Percentiles rank a stretch among this genome's conserved stretches.
Conservation (phyloP, 2,113 vertebrate species). For the Etheostoma spectabile region DNA sequence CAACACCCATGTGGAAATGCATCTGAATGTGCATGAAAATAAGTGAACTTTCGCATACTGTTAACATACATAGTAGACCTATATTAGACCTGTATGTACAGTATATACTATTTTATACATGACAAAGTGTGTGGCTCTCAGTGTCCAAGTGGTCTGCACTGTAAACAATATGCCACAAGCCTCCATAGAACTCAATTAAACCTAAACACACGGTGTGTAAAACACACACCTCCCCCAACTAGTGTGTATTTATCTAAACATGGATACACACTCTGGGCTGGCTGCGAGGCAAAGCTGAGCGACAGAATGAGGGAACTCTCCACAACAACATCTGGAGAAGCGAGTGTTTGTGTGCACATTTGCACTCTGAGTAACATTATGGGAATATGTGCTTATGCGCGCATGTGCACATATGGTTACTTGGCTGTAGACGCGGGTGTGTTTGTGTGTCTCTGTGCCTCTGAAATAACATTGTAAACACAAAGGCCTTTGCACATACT, state of each 20-base stretch:
- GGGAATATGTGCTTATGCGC: conserved; percentile 31
- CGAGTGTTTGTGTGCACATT: neutral
- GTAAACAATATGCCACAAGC: conserved; percentile 60
- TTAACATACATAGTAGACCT: neutral
- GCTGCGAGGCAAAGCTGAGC: conserved; percentile 41
- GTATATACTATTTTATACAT: neutral
- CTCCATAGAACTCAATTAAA: conserved; percentile 61
- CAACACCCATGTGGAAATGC: neutral
- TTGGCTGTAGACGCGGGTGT: conserved; percentile 33
- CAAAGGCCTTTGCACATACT: conserved; percentile 28
- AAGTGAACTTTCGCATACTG: neutral
- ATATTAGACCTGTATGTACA: too few species aligned
- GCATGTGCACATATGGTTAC: conserved; percentile 41
- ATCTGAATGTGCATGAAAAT: conserved; percentile 1
- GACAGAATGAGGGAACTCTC: conserved; percentile 46
- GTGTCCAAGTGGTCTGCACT: conserved; percentile 37
- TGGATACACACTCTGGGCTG: conserved; percentile 51
- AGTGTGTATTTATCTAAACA: conserved; percentile 72
- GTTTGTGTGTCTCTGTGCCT: conserved; percentile 1
- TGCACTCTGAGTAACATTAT: conserved; percentile 24
- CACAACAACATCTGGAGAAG: conserved; percentile 72
- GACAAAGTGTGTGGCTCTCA: conserved; percentile 45
- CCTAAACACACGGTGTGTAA: conserved; percentile 51
- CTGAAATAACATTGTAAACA: conserved; percentile 58
- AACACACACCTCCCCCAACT: conserved; percentile 50